Evolutionary conservation across 2,113 vertebrate genomes (phyloP).

Genomic region (Stegastes partitus): DNA sequence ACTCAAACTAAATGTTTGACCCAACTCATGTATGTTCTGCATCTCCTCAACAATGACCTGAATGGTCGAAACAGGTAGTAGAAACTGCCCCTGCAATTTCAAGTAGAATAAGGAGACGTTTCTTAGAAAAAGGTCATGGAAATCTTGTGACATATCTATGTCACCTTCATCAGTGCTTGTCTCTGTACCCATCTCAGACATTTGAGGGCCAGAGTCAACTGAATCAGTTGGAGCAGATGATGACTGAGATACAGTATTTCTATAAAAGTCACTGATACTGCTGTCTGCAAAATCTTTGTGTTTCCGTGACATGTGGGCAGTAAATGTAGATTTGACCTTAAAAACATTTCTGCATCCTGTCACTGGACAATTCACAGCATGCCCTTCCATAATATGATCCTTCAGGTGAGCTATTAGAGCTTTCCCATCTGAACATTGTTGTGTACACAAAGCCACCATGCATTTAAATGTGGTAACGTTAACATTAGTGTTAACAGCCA

Average conservation of each 20-base stretch:
- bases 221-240: neutral
- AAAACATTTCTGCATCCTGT: slow-evolving; percentile 3
- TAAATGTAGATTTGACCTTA: neutral
- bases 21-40: slow-evolving; percentile 51
- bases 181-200: neutral
- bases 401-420: neutral
- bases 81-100: slow-evolving; percentile 54
- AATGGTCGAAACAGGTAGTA: slow-evolving; percentile 42
- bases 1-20: slow-evolving; percentile 28
- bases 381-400: slow-evolving; percentile 5
- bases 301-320: slow-evolving; percentile 5
- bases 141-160: slow-evolving; percentile 20
- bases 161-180: slow-evolving; percentile 20
- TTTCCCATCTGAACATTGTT: neutral
- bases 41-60: slow-evolving; percentile 59
- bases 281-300: slow-evolving; percentile 11
- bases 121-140: neutral
- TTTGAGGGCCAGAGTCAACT: neutral
- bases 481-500: neutral
- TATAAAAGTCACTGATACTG: slow-evolving; percentile 5
- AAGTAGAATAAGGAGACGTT: slow-evolving; percentile 36
- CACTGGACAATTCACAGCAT: neutral
- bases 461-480: neutral
- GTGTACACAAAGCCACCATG: neutral
- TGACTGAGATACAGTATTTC: slow-evolving; percentile 3